Evolutionary conservation across 2,888 invertebrate genomes (phyloP).

Genomic region (Orthosia incerta): DNA sequence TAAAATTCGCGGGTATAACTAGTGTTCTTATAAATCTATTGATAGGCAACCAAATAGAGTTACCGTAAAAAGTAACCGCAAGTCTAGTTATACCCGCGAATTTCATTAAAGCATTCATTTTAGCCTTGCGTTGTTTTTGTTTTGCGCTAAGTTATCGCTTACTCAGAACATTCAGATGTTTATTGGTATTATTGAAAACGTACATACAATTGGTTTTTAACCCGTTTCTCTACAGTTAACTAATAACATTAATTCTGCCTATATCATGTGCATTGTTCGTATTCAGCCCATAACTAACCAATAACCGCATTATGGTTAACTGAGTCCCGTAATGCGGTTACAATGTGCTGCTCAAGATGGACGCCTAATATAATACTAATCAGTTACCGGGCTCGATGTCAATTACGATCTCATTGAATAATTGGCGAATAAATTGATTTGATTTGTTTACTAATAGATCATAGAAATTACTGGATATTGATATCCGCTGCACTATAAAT

Average conservation of each 20-base stretch:
- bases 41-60: no score
- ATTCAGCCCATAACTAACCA: conserved; percentile 3
- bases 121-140: no score
- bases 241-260: background rate
- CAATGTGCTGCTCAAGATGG: conserved; percentile 2
- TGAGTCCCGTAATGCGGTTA: conserved; percentile 10
- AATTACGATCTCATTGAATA: conserved; percentile 5
- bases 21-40: no score
- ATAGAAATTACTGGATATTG: background rate
- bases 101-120: no score
- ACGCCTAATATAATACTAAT: background rate
- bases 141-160: no score
- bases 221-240: background rate
- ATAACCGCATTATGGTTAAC: conserved; percentile 13
- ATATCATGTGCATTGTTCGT: conserved; percentile 3
- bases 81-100: no score
- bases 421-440: background rate
- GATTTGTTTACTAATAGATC: no score
- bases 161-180: no score
- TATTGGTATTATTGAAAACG: no score
- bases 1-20: no score
- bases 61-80: no score
- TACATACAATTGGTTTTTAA: background rate
- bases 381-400: background rate
- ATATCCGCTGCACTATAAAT: background rate